These are phyloP conservation scores for Orthochromis indermauri DNA, from an alignment of 2,113 vertebrate genomes.

Conservation along the genomic window DNA sequence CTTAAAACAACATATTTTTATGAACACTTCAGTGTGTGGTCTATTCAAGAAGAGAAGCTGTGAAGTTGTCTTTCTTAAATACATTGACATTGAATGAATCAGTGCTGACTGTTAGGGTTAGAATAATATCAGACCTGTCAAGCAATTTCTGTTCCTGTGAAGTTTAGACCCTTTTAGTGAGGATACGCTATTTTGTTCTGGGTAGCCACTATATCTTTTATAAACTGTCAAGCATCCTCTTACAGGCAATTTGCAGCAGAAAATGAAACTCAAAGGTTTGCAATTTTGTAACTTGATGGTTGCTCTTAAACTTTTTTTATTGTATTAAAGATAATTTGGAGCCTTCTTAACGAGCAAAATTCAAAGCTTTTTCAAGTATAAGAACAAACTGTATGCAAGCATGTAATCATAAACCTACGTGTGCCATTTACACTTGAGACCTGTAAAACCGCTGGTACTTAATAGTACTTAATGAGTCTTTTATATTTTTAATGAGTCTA, in stretches of 20 bases:
- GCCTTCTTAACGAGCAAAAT: not conserved
- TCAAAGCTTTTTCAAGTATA: not conserved
- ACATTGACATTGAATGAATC: not conserved
- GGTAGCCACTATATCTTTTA: accelerated
- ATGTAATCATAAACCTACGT: not conserved
- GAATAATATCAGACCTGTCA: not conserved
- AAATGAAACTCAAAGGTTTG: not conserved
- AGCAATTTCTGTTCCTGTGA: not conserved
- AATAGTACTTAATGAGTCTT: not conserved
- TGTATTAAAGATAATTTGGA: not conserved
- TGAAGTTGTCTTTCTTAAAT: not conserved
- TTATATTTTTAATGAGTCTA: not conserved
- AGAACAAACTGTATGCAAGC: not conserved
- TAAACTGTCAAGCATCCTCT: not conserved
- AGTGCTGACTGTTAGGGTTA: not conserved
- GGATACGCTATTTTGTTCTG: not conserved
- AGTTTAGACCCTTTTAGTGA: not conserved
- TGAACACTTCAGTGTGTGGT: not conserved
- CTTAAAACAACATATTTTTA: not conserved
- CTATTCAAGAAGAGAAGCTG: not conserved
- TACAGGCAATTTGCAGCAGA: not conserved
- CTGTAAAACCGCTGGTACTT: not conserved
- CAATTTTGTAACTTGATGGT: not conserved
- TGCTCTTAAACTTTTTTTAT: not conserved
- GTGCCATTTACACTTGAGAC: not conserved